phyloP scores from a whole-genome alignment of 92 coral and sea anemone species.

The Zoanthus gigantus region DNA sequence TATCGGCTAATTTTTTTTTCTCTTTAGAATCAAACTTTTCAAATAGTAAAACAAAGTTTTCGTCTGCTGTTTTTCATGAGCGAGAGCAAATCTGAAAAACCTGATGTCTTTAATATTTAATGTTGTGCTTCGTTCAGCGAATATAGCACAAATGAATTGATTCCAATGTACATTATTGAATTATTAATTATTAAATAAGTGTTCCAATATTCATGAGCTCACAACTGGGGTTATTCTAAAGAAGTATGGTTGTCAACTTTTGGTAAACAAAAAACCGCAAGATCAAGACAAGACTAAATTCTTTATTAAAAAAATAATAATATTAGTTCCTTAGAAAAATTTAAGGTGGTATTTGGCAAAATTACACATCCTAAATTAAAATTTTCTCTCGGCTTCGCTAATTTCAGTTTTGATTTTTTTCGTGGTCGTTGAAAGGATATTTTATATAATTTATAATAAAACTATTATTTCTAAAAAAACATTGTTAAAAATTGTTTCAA shows the following conservation, averaged over 20 bases:
- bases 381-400: no score
- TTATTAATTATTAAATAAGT: slow-evolving; percentile 13
- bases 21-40: neutral
- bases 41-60: neutral
- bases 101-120: slow-evolving; percentile 65
- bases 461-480: no score
- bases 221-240: neutral
- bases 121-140: slow-evolving; percentile 5
- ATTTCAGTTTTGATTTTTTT: no score
- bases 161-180: slow-evolving; percentile 24
- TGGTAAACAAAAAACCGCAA: slow-evolving; percentile 20
- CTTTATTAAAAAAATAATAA: neutral
- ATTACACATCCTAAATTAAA: no score
- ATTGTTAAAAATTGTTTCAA: no score
- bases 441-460: no score
- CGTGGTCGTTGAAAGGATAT: no score
- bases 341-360: no score
- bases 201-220: slow-evolving; percentile 12
- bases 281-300: neutral
- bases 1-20: neutral
- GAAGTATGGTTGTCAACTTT: slow-evolving; percentile 16
- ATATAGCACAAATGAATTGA: neutral
- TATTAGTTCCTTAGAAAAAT: no score
- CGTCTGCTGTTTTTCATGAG: neutral
- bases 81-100: slow-evolving; percentile 54